Conservation (phyloP, 1,140 invertebrate genomes). For the Microplitis demolitor region DNA sequence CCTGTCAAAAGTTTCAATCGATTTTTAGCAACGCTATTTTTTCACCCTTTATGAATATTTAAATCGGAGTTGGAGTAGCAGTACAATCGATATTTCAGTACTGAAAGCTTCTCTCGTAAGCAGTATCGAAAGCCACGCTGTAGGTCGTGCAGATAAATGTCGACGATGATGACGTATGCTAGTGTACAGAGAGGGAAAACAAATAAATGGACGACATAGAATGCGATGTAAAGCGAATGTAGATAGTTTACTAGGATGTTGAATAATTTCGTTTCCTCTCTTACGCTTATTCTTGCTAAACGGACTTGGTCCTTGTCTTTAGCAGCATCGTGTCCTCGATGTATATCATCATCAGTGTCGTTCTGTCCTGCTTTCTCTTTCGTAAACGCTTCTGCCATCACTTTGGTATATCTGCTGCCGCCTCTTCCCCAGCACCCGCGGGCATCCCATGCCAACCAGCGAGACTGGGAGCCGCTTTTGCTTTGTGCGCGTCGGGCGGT, state of each 20-base stretch:
- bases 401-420: constrained; percentile 6
- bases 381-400: constrained; percentile 3
- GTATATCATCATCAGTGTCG: constrained; percentile 19
- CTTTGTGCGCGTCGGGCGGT: constrained; percentile 59
- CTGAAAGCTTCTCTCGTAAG: not conserved
- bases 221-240: no score
- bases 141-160: no score
- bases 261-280: not conserved
- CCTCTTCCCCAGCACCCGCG: constrained; percentile 39
- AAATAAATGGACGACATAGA: no score
- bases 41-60: no score
- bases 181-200: no score
- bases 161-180: no score
- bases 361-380: constrained; percentile 25
- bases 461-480: constrained; percentile 53
- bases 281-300: not conserved
- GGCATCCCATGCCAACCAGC: constrained; percentile 48
- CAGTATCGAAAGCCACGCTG: not conserved
- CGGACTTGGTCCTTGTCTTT: not conserved
- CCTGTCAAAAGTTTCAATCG: no score
- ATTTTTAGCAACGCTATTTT: no score
- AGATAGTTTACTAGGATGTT: no score
- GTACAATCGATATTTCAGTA: not conserved
- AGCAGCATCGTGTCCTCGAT: constrained; percentile 29
- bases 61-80: no score